Conservation (phyloP, 2,797 vertebrate species). For the Varecia variegata region DNA sequence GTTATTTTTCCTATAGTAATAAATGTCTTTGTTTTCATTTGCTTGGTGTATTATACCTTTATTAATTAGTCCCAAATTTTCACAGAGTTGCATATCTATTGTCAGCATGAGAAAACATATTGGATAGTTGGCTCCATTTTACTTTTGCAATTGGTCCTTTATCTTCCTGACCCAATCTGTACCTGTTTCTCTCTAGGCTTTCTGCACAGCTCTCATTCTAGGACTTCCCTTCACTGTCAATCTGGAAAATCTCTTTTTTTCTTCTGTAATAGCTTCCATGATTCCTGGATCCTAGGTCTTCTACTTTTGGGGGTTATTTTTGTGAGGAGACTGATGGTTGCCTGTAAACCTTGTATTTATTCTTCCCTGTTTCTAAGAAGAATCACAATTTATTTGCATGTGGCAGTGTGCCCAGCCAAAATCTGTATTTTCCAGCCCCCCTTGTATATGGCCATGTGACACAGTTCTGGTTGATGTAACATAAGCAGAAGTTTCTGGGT, state of each 20-base stretch:
- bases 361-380: neutral
- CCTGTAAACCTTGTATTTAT: neutral
- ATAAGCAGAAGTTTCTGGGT: neutral
- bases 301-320: neutral
- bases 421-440: neutral
- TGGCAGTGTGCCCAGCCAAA: neutral
- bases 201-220: neutral
- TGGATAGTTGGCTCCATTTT: neutral
- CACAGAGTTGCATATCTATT: neutral
- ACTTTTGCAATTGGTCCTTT: neutral
- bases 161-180: neutral
- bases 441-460: neutral
- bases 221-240: neutral
- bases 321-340: neutral
- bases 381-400: neutral
- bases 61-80: neutral
- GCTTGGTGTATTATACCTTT: neutral
- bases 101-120: neutral
- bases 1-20: neutral
- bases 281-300: neutral
- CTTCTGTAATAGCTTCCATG: neutral
- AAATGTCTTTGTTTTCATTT: neutral
- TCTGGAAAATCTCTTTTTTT: neutral
- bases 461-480: neutral
- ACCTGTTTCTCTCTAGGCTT: neutral